Evolutionary conservation across 2,888 invertebrate genomes (phyloP), one percentile per base, ranked within the genome.

Genomic region (Volucella zonaria): DNA sequence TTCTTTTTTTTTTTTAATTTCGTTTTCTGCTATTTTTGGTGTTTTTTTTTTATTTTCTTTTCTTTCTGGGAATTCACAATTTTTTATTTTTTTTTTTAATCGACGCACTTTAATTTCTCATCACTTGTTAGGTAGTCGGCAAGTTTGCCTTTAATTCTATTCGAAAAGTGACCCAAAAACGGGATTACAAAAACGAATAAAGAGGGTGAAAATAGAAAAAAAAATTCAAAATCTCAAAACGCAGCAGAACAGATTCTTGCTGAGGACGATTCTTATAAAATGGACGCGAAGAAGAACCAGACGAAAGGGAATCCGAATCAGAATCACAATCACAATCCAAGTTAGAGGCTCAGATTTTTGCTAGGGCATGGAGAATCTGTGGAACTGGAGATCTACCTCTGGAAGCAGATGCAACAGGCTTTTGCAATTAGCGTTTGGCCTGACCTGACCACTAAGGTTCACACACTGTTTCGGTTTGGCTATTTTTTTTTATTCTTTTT

Each of bases 351-450:
- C 70, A 68, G 40, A 83, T 80, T 67, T 71, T 71, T 61, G 70
- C 64, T 73, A 42, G 45, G 43, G 31, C 31, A 31, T 31, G 31
- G 31, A 6, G 31, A 23, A 23, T 3, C 18, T 2, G 2, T 23
- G 18, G 18, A 31, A 31, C 31, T 31, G 31, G 2, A 31, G 31
- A 31, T 23, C 31, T 31, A 6, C 6, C 54, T 56, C 31, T 31
- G 52, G 43, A 49, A 56, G 56, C 70, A 75, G 64, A 80, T 83
- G 83, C 79, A 83, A 83, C 83, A 83, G 83, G 83, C 80, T 64
- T 64, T 74, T 49, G 61, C 43, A 15, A 51, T 52, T 56, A 23
- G 31, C 43, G 54, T 71, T 15, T 14, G 31, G 38, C 23, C 10
- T 31, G 31, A 31, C 31, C 31, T 31, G 31, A 31, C 6, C 31